Evolutionary conservation across 2,797 vertebrate genomes (phyloP).

Genomic region (Dryobates pubescens): DNA sequence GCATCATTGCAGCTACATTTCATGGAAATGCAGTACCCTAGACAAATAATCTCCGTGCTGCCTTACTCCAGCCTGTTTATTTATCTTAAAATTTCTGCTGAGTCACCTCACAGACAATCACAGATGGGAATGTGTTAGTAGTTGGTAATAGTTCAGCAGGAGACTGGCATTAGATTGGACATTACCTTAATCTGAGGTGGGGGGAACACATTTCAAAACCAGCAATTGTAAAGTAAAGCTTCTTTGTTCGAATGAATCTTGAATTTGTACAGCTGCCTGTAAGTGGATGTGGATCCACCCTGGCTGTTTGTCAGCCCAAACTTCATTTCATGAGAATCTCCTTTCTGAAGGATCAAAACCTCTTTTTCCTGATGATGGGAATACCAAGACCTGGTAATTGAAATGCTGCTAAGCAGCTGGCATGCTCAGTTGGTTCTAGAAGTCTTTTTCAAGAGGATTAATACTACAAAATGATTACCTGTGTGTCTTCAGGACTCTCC

Average conservation of each 20-base stretch:
- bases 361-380: neutral
- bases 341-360: neutral
- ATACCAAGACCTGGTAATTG: neutral
- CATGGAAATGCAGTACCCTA: neutral
- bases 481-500: neutral
- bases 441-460: neutral
- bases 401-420: neutral
- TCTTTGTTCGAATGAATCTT: neutral
- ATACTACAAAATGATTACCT: neutral
- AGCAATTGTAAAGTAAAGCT: neutral
- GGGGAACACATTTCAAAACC: neutral
- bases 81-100: neutral
- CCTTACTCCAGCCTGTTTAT: neutral
- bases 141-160: neutral
- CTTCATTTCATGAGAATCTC: neutral
- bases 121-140: neutral
- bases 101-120: neutral
- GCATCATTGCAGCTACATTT: neutral
- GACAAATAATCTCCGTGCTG: neutral
- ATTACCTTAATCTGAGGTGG: neutral
- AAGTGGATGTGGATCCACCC: accelerated
- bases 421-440: neutral
- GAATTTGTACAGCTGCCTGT: accelerated
- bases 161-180: neutral
- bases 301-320: neutral